Base-by-base conservation (phyloP, 2,797 vertebrate species). In the Sciurus carolinensis region DNA sequence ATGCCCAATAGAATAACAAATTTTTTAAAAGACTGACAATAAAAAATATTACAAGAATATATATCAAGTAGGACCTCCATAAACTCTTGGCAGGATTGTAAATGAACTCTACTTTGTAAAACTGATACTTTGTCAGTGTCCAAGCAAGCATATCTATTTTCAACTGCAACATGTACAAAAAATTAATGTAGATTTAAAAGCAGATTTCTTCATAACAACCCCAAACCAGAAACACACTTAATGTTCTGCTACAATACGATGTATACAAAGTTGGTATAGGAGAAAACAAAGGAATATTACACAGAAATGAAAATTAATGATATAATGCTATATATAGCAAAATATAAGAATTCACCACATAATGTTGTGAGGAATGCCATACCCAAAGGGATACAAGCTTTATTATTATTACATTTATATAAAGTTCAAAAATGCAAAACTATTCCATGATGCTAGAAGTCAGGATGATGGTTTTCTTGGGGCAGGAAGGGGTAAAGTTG, bases 21-120 rank as follows among this genome's bases (percentile, higher is more conserved):
- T n/a, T 87, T 89, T 39, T 24, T 1, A 69, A 69, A 94, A 93
- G 33, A 69, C 18, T 71, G 7, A 71, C 50, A 75, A 66, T 57
- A 72, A 87, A 87, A 94, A 95, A 81, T 77, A 42, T 54, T 47
- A 87, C 50, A 24, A 80, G n/a, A 62, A 75, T 80, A 88, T 47
- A 57, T 30, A 91, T 12, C 24, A 91, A 88, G 30, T 77, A 86
- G 64, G 75, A 95, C 17, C 83, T 93, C 10, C 50, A 89, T n/a
- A 83, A 82, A 72, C 15, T 87, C 28, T 85, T 77, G 33, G 8
- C 72, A 62, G 36, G 42, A 75, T 1, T 83, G 42, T 77, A 95
- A 95, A 91, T 72, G 28, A 9, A 72, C 18, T 79, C 20, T 72
- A 79, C 75, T 89, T 73, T 69, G 24, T 71, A 73, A 93, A 94